These are phyloP conservation scores for Dromiciops gliroides DNA, from an alignment of 2,113 vertebrate species.

Conservation along the genomic window DNA sequence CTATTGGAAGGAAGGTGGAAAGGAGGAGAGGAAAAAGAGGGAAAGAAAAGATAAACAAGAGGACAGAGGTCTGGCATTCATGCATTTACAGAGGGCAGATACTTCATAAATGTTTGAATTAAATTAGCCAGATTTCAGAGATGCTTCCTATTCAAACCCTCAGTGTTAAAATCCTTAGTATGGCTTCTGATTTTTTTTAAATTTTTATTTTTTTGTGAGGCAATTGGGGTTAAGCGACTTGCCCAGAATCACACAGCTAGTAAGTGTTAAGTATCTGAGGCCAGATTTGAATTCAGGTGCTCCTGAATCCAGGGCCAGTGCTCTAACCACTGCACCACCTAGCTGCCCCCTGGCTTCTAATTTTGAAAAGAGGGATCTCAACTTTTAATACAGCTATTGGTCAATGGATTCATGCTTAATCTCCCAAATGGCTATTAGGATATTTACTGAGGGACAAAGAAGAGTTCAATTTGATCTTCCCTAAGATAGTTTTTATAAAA, in stretches of 20 bases:
- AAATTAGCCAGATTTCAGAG: slow-evolving; percentile 9
- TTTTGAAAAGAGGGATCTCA: slow-evolving; percentile 46
- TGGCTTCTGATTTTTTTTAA: slow-evolving; percentile 32
- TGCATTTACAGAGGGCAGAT: not conserved
- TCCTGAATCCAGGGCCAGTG: no score
- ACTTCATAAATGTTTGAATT: not conserved
- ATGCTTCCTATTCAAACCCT: slow-evolving; percentile 1
- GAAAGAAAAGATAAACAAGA: not conserved
- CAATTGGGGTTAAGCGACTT: no score
- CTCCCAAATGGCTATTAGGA: slow-evolving; percentile 34
- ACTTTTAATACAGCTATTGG: slow-evolving; percentile 11
- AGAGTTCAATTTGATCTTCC: not conserved
- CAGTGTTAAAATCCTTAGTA: slow-evolving; percentile 31
- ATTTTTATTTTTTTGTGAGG: no score
- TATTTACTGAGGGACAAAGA: not conserved
- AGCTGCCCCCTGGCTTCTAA: not conserved
- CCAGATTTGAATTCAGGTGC: no score
- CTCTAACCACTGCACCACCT: no score
- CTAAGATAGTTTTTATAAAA: not conserved
- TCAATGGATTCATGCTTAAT: slow-evolving; percentile 43
- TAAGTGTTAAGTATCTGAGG: no score
- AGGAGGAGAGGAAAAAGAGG: not conserved
- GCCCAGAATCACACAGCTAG: no score
- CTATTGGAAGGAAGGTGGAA: not conserved
- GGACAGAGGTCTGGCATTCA: not conserved